Evolutionary conservation across 2,113 vertebrate genomes (phyloP), one percentile per base, ranked within the genome.

Genomic region (Brachyhypopomus occidentalis): DNA sequence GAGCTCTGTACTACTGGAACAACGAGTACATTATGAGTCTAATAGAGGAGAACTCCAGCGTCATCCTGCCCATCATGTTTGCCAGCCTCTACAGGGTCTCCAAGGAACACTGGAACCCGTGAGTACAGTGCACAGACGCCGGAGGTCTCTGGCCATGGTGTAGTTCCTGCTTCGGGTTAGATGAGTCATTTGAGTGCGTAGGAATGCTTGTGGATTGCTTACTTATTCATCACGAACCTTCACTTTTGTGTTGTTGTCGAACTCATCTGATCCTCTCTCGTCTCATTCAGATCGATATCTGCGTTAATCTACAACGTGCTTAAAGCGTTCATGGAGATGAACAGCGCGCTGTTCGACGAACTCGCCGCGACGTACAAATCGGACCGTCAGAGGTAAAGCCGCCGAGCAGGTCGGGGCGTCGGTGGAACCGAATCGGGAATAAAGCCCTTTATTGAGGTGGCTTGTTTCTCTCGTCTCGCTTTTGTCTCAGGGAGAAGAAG

Each of bases 21-120:
- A 99, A 98, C n/a, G 98, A 99, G 88, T 99, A 99, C 92, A 99
- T 99, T 92, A 99, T 99, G 98, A 99, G 98, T 92, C 95, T 99
- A 92, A 99, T 99, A 88, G 98, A 99, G 91, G 98, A 99, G 92
- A 99, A 99, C 92, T 99, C 97, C 82, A 98, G 95, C 5, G 95
- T 98, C 91, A 98, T 99, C 94, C 96, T 99, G 92, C 97, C 97
- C 91, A 98, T 99, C 92, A 99, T 99, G 98, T 99, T 99, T 88
- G 94, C 98, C 93, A 99, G 96, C 92, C 96, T 99, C 77, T 99
- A 99, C 91, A 96, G 97, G 95, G 98, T 99, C 95, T 99, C 97
- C 88, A 99, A 99, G 96, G 98, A 99, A 63, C 98, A 99, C 92
- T 99, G 98, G 98, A 99, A 99, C 93, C 97, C 96, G 98, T 99